Evolutionary conservation across 2,888 invertebrate genomes (phyloP).

Genomic region (Tachystola acroxantha): DNA sequence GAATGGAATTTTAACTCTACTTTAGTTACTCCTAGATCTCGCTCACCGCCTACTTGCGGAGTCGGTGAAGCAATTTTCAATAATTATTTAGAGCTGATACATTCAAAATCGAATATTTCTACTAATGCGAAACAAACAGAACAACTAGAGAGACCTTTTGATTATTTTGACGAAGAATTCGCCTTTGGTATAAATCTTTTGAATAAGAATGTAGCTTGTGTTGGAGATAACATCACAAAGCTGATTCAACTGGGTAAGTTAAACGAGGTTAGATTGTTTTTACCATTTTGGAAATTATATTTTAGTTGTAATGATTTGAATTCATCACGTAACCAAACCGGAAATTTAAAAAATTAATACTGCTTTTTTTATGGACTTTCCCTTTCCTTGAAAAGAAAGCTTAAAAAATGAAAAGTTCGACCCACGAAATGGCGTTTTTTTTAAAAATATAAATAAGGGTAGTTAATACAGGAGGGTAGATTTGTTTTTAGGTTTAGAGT

Average conservation of each 20-base stretch:
- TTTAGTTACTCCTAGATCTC: conserved; percentile 25
- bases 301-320: no score
- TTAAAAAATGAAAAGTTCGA: no score
- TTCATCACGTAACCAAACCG: no score
- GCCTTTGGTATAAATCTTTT: conserved; percentile 64
- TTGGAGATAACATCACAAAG: conserved; percentile 60
- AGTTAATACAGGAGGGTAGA: no score
- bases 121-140: conserved; percentile 41
- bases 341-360: no score
- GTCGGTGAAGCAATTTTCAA: conserved; percentile 48
- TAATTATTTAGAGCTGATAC: conserved; percentile 53
- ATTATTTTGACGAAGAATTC: conserved; percentile 65
- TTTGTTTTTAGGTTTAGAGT: no score
- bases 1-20: conserved; percentile 36
- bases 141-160: conserved; percentile 53
- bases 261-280: no score
- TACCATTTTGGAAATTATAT: no score
- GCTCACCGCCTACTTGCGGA: conserved; percentile 35
- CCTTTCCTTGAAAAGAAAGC: no score
- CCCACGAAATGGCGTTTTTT: no score
- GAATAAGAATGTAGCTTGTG: conserved; percentile 68
- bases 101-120: conserved; percentile 49
- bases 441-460: no score
- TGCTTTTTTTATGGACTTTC: no score
- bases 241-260: conserved; percentile 62